Percentiles rank a stretch among this genome's conserved stretches.
phyloP scores from a whole-genome alignment of 2,113 vertebrate species.

The Trinectes maculatus region DNA sequence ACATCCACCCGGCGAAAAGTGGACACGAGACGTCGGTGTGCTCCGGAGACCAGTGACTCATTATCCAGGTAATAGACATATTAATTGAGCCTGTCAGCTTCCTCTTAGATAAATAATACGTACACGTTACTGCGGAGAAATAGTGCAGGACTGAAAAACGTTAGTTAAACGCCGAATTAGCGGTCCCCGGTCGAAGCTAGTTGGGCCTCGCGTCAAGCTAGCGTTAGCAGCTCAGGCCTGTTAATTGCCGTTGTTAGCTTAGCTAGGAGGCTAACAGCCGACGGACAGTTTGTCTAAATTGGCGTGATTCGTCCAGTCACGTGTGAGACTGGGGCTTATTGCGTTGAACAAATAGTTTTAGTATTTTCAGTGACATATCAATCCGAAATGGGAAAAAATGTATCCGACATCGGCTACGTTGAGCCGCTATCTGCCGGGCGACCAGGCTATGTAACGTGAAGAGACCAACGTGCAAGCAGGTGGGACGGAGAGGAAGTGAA shows the following conservation, averaged over 20 bases:
- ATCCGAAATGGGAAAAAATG: background rate
- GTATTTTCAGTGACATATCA: too few relatives aligned
- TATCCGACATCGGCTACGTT: background rate
- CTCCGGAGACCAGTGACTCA: slow-evolving; percentile 26
- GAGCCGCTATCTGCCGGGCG: slow-evolving; percentile 35
- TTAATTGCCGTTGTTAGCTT: slow-evolving; percentile 33
- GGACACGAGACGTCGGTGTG: slow-evolving; percentile 71
- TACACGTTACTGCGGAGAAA: accelerated
- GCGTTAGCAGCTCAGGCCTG: slow-evolving; percentile 57
- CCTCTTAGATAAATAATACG: accelerated
- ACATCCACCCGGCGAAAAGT: slow-evolving; percentile 77
- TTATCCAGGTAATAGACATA: slow-evolving; percentile 47
- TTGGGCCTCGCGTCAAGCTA: slow-evolving; percentile 59
- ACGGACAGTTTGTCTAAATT: background rate
- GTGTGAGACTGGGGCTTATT: background rate
- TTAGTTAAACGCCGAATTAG: background rate
- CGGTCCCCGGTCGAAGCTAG: background rate
- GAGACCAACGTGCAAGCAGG: slow-evolving; percentile 48
- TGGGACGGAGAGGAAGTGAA: slow-evolving; percentile 24
- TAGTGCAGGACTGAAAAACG: accelerated
- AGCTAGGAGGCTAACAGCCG: slow-evolving; percentile 5
- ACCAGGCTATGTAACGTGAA: slow-evolving; percentile 1
- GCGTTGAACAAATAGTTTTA: accelerated
- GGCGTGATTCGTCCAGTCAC: accelerated
- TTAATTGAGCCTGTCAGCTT: background rate